Percentiles rank a stretch among this genome's conserved stretches.
Conservation (phyloP, 2,888 invertebrate genomes). For the Ormia ochracea region DNA sequence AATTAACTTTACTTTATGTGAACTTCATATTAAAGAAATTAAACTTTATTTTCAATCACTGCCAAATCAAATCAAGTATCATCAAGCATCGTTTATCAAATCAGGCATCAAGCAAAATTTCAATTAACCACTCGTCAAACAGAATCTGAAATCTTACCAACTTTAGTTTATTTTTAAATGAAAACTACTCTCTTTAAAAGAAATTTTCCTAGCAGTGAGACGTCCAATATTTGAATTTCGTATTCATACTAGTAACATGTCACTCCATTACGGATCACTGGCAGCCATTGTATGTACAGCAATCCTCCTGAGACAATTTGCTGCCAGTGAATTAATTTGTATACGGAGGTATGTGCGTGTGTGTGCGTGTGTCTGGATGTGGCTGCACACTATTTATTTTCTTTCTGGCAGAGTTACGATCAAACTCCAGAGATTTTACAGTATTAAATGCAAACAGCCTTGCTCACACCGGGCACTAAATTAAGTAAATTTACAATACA, state of each 20-base stretch:
- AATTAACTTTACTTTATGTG: too few species aligned
- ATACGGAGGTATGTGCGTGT: too few species aligned
- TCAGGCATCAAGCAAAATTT: slow-evolving; percentile 9
- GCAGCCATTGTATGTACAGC: slow-evolving; percentile 46
- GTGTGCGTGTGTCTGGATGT: neutral
- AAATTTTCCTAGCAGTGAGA: neutral
- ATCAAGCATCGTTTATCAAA: neutral
- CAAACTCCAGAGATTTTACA: slow-evolving; percentile 3
- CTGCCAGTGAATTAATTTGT: too few species aligned
- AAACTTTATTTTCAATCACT: too few species aligned
- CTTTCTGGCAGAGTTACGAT: neutral
- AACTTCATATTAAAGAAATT: too few species aligned
- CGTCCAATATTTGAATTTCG: slow-evolving; percentile 1
- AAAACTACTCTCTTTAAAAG: neutral
- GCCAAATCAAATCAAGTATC: neutral
- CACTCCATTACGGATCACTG: slow-evolving; percentile 6
- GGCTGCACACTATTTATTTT: neutral
- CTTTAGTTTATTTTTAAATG: neutral
- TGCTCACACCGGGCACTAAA: neutral
- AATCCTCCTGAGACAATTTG: slow-evolving; percentile 35
- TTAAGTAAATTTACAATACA: slow-evolving; percentile 29
- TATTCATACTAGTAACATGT: slow-evolving; percentile 21
- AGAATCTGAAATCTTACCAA: neutral
- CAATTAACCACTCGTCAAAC: slow-evolving; percentile 15
- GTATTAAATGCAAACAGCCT: slow-evolving; percentile 17